These are phyloP conservation scores for Terebella lapidaria DNA, from an alignment of 2,888 invertebrate species.

Conservation along the genomic window DNA sequence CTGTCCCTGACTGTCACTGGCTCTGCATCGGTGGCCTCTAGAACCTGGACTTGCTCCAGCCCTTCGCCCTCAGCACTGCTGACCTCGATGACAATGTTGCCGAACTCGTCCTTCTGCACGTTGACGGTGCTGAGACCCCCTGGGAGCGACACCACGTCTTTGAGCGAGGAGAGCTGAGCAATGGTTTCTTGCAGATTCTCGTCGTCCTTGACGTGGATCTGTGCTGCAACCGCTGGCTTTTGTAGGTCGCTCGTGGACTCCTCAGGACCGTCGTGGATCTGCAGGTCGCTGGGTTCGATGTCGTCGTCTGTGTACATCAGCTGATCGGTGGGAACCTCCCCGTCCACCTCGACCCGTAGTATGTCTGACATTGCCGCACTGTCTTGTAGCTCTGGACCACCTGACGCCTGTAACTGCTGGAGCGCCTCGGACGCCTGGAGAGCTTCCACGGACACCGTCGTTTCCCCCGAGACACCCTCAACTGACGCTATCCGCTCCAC, in stretches of 20 bases:
- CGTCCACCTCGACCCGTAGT: no score
- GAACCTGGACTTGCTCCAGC: no score
- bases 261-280: neutral
- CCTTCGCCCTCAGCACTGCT: no score
- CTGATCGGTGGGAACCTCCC: neutral
- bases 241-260: no score
- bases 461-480: neutral
- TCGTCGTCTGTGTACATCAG: neutral
- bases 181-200: neutral
- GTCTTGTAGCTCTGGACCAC: neutral
- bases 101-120: neutral
- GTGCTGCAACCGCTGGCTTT: no score
- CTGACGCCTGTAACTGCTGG: neutral
- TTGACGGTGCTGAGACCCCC: neutral
- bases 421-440: conserved; percentile 1
- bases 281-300: neutral
- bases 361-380: no score
- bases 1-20: no score
- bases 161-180: neutral
- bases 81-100: neutral
- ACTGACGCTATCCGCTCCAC: neutral
- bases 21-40: no score
- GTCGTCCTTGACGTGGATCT: neutral
- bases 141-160: neutral
- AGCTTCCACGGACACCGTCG: neutral